Evolutionary conservation across 2,113 vertebrate species (phyloP).

Genomic region (Leptosomus discolor): DNA sequence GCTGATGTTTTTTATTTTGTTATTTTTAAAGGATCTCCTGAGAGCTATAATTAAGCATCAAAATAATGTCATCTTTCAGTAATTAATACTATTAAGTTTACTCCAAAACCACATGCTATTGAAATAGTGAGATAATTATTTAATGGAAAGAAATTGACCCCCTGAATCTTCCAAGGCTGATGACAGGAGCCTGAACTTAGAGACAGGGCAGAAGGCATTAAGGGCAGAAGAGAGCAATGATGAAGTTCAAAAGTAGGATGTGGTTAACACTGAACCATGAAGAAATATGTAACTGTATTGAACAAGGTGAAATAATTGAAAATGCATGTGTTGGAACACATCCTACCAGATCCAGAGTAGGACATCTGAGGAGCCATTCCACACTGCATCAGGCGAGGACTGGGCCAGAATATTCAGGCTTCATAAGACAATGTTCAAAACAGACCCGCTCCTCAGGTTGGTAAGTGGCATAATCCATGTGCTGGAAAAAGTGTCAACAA

Average conservation of each 20-base stretch:
- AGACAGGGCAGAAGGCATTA: neutral
- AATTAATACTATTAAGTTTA: neutral
- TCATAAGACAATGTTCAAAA: neutral
- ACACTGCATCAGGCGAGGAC: neutral
- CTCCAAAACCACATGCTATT: neutral
- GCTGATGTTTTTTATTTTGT: neutral
- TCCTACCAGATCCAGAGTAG: neutral
- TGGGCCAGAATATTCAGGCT: neutral
- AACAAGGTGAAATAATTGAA: neutral
- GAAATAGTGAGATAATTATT: neutral
- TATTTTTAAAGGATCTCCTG: neutral
- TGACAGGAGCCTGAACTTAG: neutral
- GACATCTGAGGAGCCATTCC: neutral
- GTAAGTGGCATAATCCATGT: neutral
- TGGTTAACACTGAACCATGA: neutral
- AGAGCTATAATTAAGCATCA: neutral
- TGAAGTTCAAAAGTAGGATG: neutral
- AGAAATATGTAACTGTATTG: neutral
- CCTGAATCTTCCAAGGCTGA: neutral
- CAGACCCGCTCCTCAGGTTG: neutral
- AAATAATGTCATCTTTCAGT: neutral
- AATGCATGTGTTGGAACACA: neutral
- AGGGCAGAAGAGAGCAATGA: neutral
- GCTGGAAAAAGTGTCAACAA: neutral
- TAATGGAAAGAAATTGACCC: neutral